A percentile compares a stretch with the other conserved stretches of the same genome.
These are phyloP conservation scores for Gandaritis pyraliata DNA, from an alignment of 2,888 invertebrate species.

Conservation along the genomic window DNA sequence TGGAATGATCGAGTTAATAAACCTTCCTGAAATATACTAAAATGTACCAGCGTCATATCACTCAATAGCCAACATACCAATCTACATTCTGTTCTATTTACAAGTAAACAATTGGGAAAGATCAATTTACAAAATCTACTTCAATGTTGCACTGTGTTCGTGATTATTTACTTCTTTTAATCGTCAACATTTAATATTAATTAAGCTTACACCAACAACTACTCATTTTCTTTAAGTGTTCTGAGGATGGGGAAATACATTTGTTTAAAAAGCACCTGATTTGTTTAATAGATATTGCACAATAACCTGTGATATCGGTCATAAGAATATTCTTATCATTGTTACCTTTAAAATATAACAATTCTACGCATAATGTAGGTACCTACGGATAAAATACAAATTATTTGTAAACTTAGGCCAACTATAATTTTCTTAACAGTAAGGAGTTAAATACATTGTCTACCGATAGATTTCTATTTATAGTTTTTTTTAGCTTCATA, in stretches of 20 bases:
- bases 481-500: slow-evolving; percentile 57
- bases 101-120: slow-evolving; percentile 58
- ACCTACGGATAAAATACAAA: slow-evolving; percentile 61
- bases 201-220: slow-evolving; percentile 57
- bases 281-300: slow-evolving; percentile 70
- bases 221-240: slow-evolving; percentile 68
- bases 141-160: slow-evolving; percentile 46
- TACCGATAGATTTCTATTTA: slow-evolving; percentile 50
- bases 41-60: slow-evolving; percentile 66
- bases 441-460: slow-evolving; percentile 59
- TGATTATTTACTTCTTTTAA: slow-evolving; percentile 22
- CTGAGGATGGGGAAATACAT: slow-evolving; percentile 67
- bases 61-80: slow-evolving; percentile 58
- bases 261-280: slow-evolving; percentile 68
- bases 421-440: slow-evolving; percentile 61
- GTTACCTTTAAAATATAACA: slow-evolving; percentile 43
- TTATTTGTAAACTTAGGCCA: slow-evolving; percentile 79
- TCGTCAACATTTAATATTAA: slow-evolving; percentile 30
- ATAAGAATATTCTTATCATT: slow-evolving; percentile 45
- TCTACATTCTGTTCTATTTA: slow-evolving; percentile 66
- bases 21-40: slow-evolving; percentile 49
- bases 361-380: slow-evolving; percentile 54
- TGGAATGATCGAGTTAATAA: slow-evolving; percentile 72
- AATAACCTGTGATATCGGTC: slow-evolving; percentile 43
- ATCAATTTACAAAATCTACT: slow-evolving; percentile 55